These are phyloP conservation scores for Drosophila flavopinicola DNA, from an alignment of 2,888 invertebrate species.

Conservation along the genomic window DNA sequence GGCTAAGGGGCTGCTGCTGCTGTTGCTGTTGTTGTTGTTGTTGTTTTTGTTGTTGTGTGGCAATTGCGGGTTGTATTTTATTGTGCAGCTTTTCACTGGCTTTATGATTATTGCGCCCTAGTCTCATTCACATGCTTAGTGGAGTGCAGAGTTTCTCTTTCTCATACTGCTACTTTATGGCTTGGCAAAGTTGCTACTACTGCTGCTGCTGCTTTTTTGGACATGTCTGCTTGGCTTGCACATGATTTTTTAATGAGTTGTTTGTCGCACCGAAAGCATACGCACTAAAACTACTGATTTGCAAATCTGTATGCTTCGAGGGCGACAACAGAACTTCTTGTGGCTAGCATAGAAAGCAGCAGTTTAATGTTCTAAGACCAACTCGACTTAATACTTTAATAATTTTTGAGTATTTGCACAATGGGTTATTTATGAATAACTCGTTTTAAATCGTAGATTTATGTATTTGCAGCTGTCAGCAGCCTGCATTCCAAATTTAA, in stretches of 20 bases:
- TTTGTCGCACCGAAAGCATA: conserved; percentile 35
- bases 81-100: conserved; percentile 67
- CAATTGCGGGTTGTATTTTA: conserved; percentile 44
- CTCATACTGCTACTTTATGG: neutral
- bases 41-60: neutral
- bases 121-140: conserved; percentile 40
- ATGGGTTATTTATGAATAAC: too few species aligned
- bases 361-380: neutral
- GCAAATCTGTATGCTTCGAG: conserved; percentile 29
- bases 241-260: conserved; percentile 65
- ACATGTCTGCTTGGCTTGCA: conserved; percentile 31
- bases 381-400: neutral
- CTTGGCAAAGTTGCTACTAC: neutral
- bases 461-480: neutral
- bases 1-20: neutral
- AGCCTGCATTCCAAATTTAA: too few species aligned
- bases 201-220: conserved; percentile 15
- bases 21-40: neutral
- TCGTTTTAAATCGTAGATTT: too few species aligned
- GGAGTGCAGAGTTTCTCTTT: conserved; percentile 7
- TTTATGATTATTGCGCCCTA: conserved; percentile 71
- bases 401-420: neutral
- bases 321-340: conserved; percentile 4
- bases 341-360: neutral
- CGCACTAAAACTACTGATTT: conserved; percentile 52